Conservation (phyloP, 2,797 vertebrate genomes). For the Melanotaenia boesemani region DNA sequence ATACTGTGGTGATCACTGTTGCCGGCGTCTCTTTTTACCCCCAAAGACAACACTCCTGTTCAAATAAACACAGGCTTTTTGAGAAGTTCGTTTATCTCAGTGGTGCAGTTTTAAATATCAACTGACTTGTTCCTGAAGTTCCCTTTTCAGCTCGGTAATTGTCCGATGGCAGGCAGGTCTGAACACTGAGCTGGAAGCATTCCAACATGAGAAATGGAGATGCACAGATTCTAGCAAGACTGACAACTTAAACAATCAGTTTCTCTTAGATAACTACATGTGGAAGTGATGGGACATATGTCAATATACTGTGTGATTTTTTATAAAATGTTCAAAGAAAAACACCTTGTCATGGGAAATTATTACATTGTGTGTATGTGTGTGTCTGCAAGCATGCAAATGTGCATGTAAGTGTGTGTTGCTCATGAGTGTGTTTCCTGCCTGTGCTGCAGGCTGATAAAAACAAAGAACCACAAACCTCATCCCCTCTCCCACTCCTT, state of each 20-base stretch:
- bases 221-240: constrained; percentile 61
- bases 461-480: constrained; percentile 72
- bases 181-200: constrained; percentile 41
- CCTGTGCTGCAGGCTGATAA: constrained; percentile 77
- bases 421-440: constrained; percentile 74
- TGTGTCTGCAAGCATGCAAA: constrained; percentile 33
- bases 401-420: constrained; percentile 2
- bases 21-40: constrained; percentile 5
- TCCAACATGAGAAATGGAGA: constrained; percentile 51
- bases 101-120: constrained; percentile 87
- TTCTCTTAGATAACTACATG: not conserved
- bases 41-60: constrained; percentile 43
- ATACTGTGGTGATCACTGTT: constrained; percentile 39
- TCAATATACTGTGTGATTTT: not conserved
- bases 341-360: constrained; percentile 24
- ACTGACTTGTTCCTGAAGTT: constrained; percentile 83
- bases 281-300: not conserved
- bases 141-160: constrained; percentile 80
- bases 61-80: constrained; percentile 75
- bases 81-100: constrained; percentile 79
- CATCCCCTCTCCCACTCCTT: constrained; percentile 44
- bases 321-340: not conserved
- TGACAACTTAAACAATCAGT: not conserved
- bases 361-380: constrained; percentile 13
- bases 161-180: constrained; percentile 38